Conservation (phyloP, 2,113 vertebrate species). For the Xerus inauris region DNA sequence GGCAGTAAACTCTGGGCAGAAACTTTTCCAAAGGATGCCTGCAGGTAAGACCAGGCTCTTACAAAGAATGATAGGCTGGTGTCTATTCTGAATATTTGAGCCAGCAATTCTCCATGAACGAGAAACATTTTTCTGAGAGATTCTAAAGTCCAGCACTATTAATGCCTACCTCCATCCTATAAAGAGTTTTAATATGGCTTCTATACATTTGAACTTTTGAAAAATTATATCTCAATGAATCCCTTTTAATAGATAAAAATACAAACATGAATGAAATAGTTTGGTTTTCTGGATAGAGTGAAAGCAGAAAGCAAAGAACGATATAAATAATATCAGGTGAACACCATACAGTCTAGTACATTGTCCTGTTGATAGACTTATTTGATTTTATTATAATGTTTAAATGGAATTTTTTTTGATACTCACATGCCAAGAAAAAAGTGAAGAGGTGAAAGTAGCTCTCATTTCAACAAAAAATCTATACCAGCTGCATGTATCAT, state of each 20-base stretch:
- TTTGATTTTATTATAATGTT: background rate
- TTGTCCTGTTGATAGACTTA: background rate
- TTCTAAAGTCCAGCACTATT: background rate
- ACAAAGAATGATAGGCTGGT: background rate
- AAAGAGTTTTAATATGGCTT: background rate
- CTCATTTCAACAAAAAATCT: background rate
- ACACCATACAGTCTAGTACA: background rate
- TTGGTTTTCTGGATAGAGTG: background rate
- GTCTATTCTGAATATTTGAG: background rate
- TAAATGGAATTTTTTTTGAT: background rate
- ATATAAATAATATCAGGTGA: background rate
- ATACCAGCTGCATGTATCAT: background rate
- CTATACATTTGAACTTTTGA: background rate
- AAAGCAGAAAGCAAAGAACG: background rate
- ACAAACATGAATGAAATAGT: background rate
- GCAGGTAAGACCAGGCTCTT: background rate
- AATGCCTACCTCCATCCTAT: background rate
- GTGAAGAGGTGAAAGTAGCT: background rate
- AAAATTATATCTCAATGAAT: background rate
- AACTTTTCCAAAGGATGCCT: background rate
- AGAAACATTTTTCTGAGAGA: background rate
- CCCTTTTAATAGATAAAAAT: background rate
- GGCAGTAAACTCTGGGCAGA: background rate
- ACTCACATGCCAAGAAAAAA: background rate
- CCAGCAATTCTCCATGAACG: background rate